phyloP scores from a whole-genome alignment of 2,888 invertebrate genomes.

The Hipparchia sbordonii region DNA sequence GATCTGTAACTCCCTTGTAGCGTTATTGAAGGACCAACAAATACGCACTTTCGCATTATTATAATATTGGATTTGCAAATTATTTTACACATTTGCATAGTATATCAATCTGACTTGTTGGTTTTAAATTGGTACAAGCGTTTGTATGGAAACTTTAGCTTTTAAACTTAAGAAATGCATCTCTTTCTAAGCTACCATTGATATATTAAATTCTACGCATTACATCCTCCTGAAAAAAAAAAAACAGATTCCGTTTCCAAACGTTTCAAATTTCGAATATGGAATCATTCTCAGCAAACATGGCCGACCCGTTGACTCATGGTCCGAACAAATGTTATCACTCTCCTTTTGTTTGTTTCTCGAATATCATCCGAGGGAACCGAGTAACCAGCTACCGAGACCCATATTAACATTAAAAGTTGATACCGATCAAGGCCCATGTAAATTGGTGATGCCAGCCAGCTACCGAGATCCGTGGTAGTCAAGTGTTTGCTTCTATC shows the following conservation, averaged over 20 bases:
- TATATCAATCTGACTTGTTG: too few species aligned
- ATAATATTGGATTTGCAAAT: too few species aligned
- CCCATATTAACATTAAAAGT: constrained; percentile 38
- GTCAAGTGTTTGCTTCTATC: constrained; percentile 34
- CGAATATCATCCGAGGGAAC: constrained; percentile 67
- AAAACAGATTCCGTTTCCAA: constrained; percentile 17
- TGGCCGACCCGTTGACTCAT: constrained; percentile 70
- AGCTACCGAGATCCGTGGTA: constrained; percentile 47
- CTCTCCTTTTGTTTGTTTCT: constrained; percentile 80
- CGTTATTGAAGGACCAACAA: too few species aligned
- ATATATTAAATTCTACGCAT: neutral
- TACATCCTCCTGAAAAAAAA: constrained; percentile 17
- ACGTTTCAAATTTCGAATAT: constrained; percentile 55
- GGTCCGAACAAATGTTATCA: constrained; percentile 79
- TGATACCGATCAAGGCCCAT: constrained; percentile 17
- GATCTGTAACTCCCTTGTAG: too few species aligned
- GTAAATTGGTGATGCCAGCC: constrained; percentile 39
- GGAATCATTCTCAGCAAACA: constrained; percentile 48
- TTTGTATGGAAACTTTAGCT: too few species aligned
- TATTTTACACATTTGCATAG: too few species aligned
- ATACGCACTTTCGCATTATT: too few species aligned
- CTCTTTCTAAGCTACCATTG: too few species aligned
- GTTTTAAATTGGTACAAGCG: too few species aligned
- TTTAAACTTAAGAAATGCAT: too few species aligned
- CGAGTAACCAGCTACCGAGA: constrained; percentile 48